Base-by-base conservation (phyloP, 2,797 vertebrate genomes). In the Cheirogaleus major region DNA sequence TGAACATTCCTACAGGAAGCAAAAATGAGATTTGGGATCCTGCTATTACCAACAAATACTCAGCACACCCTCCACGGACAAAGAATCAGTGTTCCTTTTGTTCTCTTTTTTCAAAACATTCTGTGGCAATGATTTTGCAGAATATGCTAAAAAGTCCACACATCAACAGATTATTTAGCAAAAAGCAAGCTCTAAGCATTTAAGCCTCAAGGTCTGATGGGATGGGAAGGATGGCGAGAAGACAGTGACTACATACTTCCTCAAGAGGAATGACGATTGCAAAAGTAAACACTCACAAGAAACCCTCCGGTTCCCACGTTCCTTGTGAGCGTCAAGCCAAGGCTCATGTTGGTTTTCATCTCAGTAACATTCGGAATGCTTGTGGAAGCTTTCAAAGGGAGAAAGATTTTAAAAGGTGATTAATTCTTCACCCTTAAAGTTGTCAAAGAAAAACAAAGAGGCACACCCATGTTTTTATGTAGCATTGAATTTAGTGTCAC, bases 311-410 rank as follows among this genome's bases (percentile, higher is more conserved):
- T 98, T 86, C 97, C 95, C 92, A 98, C 61, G 94, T 99, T 99
- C 91, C 99, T 98, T 78, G 98, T 98, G 32, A 99, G 98, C 41
- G 99, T 99, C 98, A 99, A 94, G 59, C 99, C 99, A 52, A 99
- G 98, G 92, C 98, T 99, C 99, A 99, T 99, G 95, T 99, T 98
- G 87, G 96, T 78, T 67, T 99, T 98, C 89, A 99, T 95, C 91
- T 99, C 99, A 22, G 98, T 99, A 88, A 99, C 99, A 93, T 99
- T 98, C 96, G 99, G 99, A 92, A 99, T 99, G 95, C 82, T 99
- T 35, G 99, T 97, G 89, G 98, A 98, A 98, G 98, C 99, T 99
- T 75, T 93, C 97, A 95, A 90, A 98, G 96, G 69, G 69, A 81
- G 90, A 83, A 81, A 35, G 4, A 90, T 48, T 97, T 93, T 82